Evolutionary conservation across 2,888 invertebrate genomes (phyloP), one percentile per base, ranked within the genome.

Genomic region (Agonopterix subpropinquella): DNA sequence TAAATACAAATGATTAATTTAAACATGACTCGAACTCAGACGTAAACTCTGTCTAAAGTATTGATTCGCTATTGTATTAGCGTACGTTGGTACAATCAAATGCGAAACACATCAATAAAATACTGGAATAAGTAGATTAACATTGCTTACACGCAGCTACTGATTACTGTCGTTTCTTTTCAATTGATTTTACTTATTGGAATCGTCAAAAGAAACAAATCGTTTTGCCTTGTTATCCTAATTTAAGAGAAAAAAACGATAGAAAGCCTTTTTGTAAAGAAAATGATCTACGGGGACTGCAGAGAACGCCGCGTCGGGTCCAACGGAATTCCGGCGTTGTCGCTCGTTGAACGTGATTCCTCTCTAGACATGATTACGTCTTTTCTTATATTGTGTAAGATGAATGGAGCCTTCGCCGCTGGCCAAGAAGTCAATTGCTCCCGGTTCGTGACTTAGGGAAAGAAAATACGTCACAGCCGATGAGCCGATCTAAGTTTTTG

Each of bases 271-370:
- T 73, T 78, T 71, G 62, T 62, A 63, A 67, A 70, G 73, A 73
- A 77, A 76, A 76, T 76, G 75, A 77, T 76, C 69, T 60, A 65
- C 65, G 58, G 59, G 57, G 64, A 62, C 70, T 73, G 67, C 69
- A 62, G 59, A 59, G 65, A 66, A 67, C 64, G 75, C 58, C 65
- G 73, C 64, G 75, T 59, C 65, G 73, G 69, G 68, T 62, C 61
- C 69, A 69, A 68, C 84, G 85, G 85, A 85, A 81, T 81, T 86
- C 85, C 84, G 84, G 82, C 72, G 76, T 71, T 78, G 80, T 75
- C 73, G 76, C 69, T 73, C 73, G 77, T 75, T 74, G 77, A 67
- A 84, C 84, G 84, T 83, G 84, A 82, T 82, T 84, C 75, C 70
- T 77, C 73, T 73, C 70, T 62, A 73, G 81, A 72, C 78, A 80